Percentiles rank a stretch among this genome's conserved stretches.
Evolutionary conservation across 2,113 vertebrate genomes (phyloP).

Genomic region (Hemiscyllium ocellatum): DNA sequence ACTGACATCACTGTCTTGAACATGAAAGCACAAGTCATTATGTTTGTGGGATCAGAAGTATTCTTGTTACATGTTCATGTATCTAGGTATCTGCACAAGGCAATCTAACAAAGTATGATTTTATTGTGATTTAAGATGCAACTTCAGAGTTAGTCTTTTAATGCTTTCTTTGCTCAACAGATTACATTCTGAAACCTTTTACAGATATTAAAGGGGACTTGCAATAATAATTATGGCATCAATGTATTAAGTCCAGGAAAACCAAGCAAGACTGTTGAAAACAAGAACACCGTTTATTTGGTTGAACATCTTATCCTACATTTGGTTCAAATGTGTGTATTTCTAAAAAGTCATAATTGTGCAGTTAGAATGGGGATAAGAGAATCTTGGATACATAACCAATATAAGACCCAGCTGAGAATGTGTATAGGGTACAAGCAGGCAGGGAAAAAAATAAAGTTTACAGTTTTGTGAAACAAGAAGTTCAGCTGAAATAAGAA

Average conservation of each 20-base stretch:
- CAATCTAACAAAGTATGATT: background rate
- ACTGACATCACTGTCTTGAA: background rate
- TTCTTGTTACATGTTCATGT: background rate
- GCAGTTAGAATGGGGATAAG: background rate
- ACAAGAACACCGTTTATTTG: background rate
- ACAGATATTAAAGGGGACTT: background rate
- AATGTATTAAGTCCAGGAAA: background rate
- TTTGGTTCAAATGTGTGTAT: background rate
- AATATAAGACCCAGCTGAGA: background rate
- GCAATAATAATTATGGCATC: background rate
- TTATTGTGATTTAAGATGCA: background rate
- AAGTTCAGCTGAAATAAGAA: too few relatives aligned
- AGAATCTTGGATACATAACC: background rate
- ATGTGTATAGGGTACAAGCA: too few relatives aligned
- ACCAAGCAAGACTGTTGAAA: background rate
- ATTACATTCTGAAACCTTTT: background rate
- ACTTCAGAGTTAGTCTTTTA: background rate
- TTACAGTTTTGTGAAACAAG: too few relatives aligned
- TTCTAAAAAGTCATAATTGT: background rate
- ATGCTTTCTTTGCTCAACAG: background rate
- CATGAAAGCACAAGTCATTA: background rate
- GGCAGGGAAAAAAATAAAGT: too few relatives aligned
- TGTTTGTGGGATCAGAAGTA: background rate
- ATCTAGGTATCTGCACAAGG: background rate
- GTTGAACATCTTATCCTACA: background rate